A percentile compares a stretch with the other conserved stretches of the same genome.
These are phyloP conservation scores for Centropyge bicolor DNA, from an alignment of 2,797 vertebrate genomes.

Conservation along the genomic window DNA sequence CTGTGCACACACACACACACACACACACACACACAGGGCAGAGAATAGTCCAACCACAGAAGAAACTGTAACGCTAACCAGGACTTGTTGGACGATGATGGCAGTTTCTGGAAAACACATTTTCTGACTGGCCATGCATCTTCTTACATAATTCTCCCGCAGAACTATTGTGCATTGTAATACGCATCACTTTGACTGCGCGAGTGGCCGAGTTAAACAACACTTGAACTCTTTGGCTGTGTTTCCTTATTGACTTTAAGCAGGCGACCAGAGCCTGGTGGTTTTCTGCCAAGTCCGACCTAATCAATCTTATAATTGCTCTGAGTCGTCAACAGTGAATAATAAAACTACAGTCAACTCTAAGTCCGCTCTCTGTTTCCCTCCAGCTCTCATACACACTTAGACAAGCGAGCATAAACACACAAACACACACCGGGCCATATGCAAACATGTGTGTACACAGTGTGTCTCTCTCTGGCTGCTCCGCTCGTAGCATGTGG, in stretches of 20 bases:
- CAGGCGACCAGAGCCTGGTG: constrained; percentile 41
- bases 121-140: constrained; percentile 61
- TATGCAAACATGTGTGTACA: constrained; percentile 37
- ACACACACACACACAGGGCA: constrained; percentile 25
- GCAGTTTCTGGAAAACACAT: constrained; percentile 80
- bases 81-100: constrained; percentile 68
- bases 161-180: constrained; percentile 71
- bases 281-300: constrained; percentile 62
- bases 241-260: constrained; percentile 68
- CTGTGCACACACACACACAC: constrained; percentile 17
- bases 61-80: constrained; percentile 71
- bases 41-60: constrained; percentile 58
- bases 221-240: constrained; percentile 47
- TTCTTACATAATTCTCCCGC: constrained; percentile 77
- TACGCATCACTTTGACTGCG: constrained; percentile 35
- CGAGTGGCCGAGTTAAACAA: constrained; percentile 51
- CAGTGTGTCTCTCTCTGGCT: constrained; percentile 34
- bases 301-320: constrained; percentile 74
- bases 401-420: constrained; percentile 35
- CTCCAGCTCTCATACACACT: constrained; percentile 23
- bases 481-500: constrained; percentile 76
- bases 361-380: constrained; percentile 49
- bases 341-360: constrained; percentile 71
- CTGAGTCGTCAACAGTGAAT: constrained; percentile 65
- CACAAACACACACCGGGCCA: constrained; percentile 42